phyloP scores from a whole-genome alignment of 2,113 vertebrate genomes.

The Mirza zaza region DNA sequence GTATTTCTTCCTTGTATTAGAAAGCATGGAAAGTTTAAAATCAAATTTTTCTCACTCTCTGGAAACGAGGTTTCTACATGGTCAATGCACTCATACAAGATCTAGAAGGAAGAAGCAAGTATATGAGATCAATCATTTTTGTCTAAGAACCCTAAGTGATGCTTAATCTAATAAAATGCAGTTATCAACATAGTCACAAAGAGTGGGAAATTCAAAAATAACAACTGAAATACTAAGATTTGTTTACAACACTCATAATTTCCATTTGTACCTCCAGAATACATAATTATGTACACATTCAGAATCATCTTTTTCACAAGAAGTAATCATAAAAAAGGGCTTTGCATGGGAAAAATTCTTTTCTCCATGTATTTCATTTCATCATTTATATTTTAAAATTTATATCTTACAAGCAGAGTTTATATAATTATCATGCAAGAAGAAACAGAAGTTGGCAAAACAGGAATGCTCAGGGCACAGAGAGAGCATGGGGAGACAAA shows the following conservation, averaged over 20 bases:
- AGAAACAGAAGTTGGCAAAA: neutral
- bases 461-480: neutral
- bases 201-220: neutral
- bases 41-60: neutral
- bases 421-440: neutral
- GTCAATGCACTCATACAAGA: neutral
- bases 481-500: neutral
- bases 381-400: conserved; percentile 27
- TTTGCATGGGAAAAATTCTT: neutral
- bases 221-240: neutral
- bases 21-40: neutral
- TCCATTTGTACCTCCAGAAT: neutral
- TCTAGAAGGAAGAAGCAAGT: neutral
- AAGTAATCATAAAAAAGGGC: neutral
- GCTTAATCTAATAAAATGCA: neutral
- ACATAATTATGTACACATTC: neutral
- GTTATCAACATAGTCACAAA: neutral
- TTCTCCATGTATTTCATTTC: neutral
- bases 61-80: neutral
- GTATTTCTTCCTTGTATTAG: neutral
- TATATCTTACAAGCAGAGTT: neutral
- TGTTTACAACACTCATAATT: neutral
- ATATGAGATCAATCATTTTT: neutral
- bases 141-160: neutral
- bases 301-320: neutral